phyloP scores from a whole-genome alignment of 2,888 invertebrate genomes.

The Microdon myrmicae region DNA sequence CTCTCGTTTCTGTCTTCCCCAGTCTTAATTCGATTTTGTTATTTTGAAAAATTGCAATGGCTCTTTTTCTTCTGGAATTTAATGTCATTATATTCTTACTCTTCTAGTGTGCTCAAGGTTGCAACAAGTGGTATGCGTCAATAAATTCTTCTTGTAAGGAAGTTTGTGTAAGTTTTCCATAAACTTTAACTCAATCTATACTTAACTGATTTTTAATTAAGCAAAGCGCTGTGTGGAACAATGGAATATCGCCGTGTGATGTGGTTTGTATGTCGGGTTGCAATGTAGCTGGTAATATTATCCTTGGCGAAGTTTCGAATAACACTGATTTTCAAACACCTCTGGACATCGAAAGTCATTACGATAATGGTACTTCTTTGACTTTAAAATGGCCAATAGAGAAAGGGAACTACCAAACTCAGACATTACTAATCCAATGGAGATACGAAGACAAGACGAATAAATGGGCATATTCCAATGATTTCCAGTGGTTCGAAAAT shows the following conservation, averaged over 20 bases:
- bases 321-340: constrained; percentile 18
- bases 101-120: constrained; percentile 83
- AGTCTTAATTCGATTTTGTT: no score
- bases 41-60: no score
- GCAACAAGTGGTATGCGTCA: constrained; percentile 81
- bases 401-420: constrained; percentile 68
- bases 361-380: constrained; percentile 16
- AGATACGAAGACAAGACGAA: constrained; percentile 76
- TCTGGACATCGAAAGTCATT: constrained; percentile 1
- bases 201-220: constrained; percentile 6
- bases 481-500: constrained; percentile 70
- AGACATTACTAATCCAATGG: constrained; percentile 79
- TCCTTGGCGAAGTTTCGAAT: constrained; percentile 25
- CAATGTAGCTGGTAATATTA: constrained; percentile 60
- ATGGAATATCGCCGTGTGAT: constrained; percentile 59
- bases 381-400: constrained; percentile 30
- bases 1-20: no score
- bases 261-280: constrained; percentile 63
- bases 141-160: constrained; percentile 80
- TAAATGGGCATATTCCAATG: constrained; percentile 78
- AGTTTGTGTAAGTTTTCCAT: constrained; percentile 79
- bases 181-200: constrained; percentile 5
- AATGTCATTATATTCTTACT: background rate
- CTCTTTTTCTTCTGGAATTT: no score
- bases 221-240: constrained; percentile 47